These are phyloP conservation scores for Sesia bembeciformis DNA, from an alignment of 2,888 invertebrate genomes.

Conservation along the genomic window DNA sequence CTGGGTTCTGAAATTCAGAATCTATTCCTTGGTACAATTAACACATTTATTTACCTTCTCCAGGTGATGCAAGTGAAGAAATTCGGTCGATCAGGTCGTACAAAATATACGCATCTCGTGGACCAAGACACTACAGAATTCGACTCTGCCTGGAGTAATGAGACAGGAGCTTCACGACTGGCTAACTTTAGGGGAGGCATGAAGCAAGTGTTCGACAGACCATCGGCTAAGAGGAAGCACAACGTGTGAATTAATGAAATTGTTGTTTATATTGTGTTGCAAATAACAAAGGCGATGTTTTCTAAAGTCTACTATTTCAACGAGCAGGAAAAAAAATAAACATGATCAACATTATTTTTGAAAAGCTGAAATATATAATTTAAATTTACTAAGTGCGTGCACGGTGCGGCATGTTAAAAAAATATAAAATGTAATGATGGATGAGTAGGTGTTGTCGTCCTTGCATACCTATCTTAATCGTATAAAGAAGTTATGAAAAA, in stretches of 20 bases:
- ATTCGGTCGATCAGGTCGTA: constrained; percentile 98
- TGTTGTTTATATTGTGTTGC: background rate
- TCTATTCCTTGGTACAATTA: too few species aligned
- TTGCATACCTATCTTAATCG: too few species aligned
- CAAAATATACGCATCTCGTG: constrained; percentile 98
- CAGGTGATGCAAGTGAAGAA: constrained; percentile 99
- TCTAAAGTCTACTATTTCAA: background rate
- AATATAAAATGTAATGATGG: too few species aligned
- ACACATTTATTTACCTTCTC: background rate
- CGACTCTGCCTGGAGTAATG: constrained; percentile 97
- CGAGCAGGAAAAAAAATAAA: background rate
- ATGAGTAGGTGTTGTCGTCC: too few species aligned
- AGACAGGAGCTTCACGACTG: constrained; percentile 74
- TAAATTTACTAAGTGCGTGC: background rate
- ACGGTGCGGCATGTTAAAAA: too few species aligned
- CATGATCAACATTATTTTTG: background rate
- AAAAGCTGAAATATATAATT: background rate
- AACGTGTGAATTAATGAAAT: constrained; percentile 14
- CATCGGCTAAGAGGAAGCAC: constrained; percentile 73
- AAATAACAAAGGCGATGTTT: background rate
- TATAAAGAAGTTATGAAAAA: too few species aligned
- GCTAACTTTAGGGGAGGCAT: constrained; percentile 91
- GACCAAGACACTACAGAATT: constrained; percentile 99
- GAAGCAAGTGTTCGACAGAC: constrained; percentile 93
- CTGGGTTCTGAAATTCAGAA: too few species aligned